Conservation (phyloP, 1,140 invertebrate species). For the Tribolium madens region DNA sequence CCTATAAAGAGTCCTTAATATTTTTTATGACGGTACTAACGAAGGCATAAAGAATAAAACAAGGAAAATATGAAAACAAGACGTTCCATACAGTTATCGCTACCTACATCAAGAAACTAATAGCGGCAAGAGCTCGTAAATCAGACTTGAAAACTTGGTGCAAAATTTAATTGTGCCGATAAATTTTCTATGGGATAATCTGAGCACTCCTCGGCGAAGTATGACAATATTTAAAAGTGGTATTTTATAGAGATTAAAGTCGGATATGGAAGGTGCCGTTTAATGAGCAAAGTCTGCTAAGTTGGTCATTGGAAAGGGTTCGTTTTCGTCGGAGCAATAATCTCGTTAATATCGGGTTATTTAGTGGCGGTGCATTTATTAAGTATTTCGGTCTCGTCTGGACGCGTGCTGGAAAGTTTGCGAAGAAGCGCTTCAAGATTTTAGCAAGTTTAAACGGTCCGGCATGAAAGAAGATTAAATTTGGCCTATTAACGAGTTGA, state of each 20-base stretch:
- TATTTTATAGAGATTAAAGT: neutral
- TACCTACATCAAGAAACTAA: slow-evolving; percentile 7
- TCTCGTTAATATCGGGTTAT: slow-evolving; percentile 34
- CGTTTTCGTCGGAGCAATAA: slow-evolving; percentile 28
- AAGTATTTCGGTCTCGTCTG: slow-evolving; percentile 21
- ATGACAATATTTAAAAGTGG: slow-evolving; percentile 19
- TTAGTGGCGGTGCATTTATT: slow-evolving; percentile 35
- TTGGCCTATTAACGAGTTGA: slow-evolving; percentile 46
- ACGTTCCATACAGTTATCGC: slow-evolving; percentile 13
- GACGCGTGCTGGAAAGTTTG: slow-evolving; percentile 21
- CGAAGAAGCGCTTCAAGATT: slow-evolving; percentile 6
- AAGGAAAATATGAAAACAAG: slow-evolving; percentile 29
- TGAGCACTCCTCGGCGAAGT: neutral
- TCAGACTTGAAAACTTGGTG: slow-evolving; percentile 19
- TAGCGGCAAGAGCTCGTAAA: slow-evolving; percentile 11
- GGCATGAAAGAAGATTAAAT: slow-evolving; percentile 44
- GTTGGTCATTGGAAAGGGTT: slow-evolving; percentile 33
- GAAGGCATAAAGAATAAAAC: slow-evolving; percentile 29
- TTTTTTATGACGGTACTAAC: slow-evolving; percentile 19
- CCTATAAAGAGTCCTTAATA: slow-evolving; percentile 32
- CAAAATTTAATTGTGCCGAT: slow-evolving; percentile 34
- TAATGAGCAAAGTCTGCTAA: slow-evolving; percentile 25
- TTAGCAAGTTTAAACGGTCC: slow-evolving; percentile 33
- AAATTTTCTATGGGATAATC: slow-evolving; percentile 33
- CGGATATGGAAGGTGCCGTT: neutral